Evolutionary conservation across 2,888 invertebrate genomes (phyloP).

Genomic region (Ophion ellenae): DNA sequence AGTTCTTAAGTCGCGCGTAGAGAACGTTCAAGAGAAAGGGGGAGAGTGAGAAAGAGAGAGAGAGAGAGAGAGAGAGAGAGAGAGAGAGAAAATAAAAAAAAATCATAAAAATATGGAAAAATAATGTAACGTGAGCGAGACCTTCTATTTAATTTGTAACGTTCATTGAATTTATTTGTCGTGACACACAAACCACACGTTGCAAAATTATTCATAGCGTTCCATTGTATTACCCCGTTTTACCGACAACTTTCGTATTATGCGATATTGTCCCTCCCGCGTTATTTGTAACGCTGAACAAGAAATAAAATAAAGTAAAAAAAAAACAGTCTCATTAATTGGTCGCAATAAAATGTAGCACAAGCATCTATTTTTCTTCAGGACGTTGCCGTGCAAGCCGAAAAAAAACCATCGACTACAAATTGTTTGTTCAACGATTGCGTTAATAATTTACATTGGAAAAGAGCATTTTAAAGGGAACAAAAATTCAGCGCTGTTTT

Average conservation of each 20-base stretch:
- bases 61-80: constrained; percentile 43
- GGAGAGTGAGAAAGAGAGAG: constrained; percentile 10
- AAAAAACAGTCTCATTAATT: constrained; percentile 79
- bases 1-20: constrained; percentile 82
- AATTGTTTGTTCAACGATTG: neutral
- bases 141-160: constrained; percentile 56
- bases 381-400: no score
- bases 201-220: constrained; percentile 73
- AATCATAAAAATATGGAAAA: constrained; percentile 37
- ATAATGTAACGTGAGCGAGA: constrained; percentile 58
- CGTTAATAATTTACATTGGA: neutral
- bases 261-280: constrained; percentile 77
- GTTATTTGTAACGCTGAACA: constrained; percentile 82
- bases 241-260: constrained; percentile 62
- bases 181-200: constrained; percentile 49
- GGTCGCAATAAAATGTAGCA: constrained; percentile 84
- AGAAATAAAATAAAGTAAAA: constrained; percentile 2
- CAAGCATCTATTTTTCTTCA: constrained; percentile 26
- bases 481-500: no score
- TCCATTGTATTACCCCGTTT: constrained; percentile 81
- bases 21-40: constrained; percentile 70
- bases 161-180: constrained; percentile 62
- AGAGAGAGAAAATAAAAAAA: constrained; percentile 35
- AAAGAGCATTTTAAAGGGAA: no score
- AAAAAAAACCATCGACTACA: neutral